These are phyloP conservation scores for Liopterus haemorrhoidalis DNA, from an alignment of 2,888 invertebrate species.

Conservation along the genomic window DNA sequence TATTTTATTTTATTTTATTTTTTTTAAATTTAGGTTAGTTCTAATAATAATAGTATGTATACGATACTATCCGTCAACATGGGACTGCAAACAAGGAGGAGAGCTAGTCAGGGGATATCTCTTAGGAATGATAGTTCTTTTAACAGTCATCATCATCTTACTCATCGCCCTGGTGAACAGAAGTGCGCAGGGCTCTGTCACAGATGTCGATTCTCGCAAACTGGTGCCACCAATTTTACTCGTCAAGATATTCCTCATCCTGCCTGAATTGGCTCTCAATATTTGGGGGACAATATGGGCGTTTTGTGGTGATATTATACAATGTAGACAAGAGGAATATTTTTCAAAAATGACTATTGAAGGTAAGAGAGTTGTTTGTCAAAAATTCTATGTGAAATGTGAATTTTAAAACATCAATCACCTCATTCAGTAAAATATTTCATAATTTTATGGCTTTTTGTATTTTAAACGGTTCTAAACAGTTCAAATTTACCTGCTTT, in stretches of 20 bases:
- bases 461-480: too few relatives aligned
- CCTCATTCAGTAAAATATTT: too few relatives aligned
- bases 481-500: too few relatives aligned
- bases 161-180: conserved; percentile 62
- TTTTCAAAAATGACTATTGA: conserved; percentile 68
- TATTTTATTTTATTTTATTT: conserved; percentile 10
- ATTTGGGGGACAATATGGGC: conserved; percentile 79
- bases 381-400: conserved; percentile 4
- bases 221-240: conserved; percentile 67
- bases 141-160: conserved; percentile 58
- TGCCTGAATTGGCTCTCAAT: conserved; percentile 75
- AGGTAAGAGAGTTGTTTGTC: conserved; percentile 47
- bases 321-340: conserved; percentile 60
- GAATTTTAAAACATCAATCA: background rate
- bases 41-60: conserved; percentile 59
- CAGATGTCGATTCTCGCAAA: conserved; percentile 63
- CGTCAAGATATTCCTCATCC: conserved; percentile 64
- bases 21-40: conserved; percentile 53
- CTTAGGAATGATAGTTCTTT: conserved; percentile 61
- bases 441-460: too few relatives aligned
- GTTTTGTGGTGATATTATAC: conserved; percentile 59
- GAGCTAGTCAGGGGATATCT: conserved; percentile 66
- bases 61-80: conserved; percentile 60
- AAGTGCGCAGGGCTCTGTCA: conserved; percentile 72
- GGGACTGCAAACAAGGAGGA: conserved; percentile 65